phyloP scores from a whole-genome alignment of 92 coral and sea anemone genomes.

The Zoanthus solanderi region DNA sequence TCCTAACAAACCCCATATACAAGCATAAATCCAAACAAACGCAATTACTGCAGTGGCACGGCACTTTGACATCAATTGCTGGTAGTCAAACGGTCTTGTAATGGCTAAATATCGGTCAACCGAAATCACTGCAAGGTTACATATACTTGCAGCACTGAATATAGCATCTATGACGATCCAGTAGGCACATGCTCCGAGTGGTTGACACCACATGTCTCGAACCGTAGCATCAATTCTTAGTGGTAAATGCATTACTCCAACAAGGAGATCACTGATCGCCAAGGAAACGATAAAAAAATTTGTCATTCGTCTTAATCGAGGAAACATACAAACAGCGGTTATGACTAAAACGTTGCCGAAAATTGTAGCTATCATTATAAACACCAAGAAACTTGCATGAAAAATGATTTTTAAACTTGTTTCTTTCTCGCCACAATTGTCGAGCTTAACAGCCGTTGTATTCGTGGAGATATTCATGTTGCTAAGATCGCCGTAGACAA shows the following conservation, averaged over 20 bases:
- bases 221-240: constrained; percentile 78
- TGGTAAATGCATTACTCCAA: constrained; percentile 79
- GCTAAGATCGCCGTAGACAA: neutral
- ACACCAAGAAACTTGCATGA: constrained; percentile 75
- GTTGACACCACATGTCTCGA: constrained; percentile 85
- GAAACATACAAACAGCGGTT: constrained; percentile 80
- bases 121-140: constrained; percentile 89
- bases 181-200: constrained; percentile 71
- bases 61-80: constrained; percentile 76
- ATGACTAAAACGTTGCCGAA: constrained; percentile 95
- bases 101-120: constrained; percentile 95
- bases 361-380: constrained; percentile 82
- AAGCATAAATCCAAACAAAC: constrained; percentile 86
- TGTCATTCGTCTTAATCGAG: constrained; percentile 83
- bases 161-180: constrained; percentile 83
- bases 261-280: constrained; percentile 90
- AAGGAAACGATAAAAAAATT: constrained; percentile 94
- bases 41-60: constrained; percentile 78
- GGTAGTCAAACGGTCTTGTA: constrained; percentile 89
- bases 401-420: constrained; percentile 12
- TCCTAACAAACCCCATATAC: constrained; percentile 82
- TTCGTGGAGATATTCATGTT: constrained; percentile 40
- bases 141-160: constrained; percentile 87
- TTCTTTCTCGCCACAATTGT: constrained; percentile 9
- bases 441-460: neutral